Evolutionary conservation across 1,140 invertebrate species (phyloP).

Genomic region (Bathynomus jamesi): DNA sequence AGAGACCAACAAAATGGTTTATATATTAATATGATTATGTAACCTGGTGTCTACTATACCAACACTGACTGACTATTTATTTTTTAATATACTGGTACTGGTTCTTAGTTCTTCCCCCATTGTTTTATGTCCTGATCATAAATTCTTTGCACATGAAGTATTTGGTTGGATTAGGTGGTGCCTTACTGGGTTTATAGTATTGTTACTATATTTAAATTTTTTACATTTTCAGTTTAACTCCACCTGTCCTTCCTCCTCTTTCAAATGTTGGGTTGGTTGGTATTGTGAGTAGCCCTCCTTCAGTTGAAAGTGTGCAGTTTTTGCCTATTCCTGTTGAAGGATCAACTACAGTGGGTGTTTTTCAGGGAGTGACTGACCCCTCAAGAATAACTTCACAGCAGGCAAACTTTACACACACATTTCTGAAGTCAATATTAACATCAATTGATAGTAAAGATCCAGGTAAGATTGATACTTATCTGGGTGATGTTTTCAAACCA

Average conservation of each 20-base stretch:
- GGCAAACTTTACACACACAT: conserved; percentile 55
- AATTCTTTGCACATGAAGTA: no score
- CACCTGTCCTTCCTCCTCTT: neutral
- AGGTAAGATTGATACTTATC: conserved; percentile 48
- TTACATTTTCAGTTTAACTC: neutral
- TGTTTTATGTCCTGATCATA: no score
- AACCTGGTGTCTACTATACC: no score
- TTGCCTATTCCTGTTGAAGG: neutral
- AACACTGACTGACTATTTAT: no score
- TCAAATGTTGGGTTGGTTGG: neutral
- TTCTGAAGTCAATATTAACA: conserved; percentile 56
- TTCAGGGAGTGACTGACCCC: neutral
- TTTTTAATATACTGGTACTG: no score
- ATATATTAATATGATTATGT: no score
- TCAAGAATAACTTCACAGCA: neutral
- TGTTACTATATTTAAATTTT: no score
- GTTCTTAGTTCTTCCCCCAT: no score
- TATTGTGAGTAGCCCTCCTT: neutral
- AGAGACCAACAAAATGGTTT: no score
- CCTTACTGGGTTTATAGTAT: no score
- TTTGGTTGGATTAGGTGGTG: no score
- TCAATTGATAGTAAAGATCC: conserved; percentile 57
- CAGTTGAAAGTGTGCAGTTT: neutral
- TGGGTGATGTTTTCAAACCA: no score
- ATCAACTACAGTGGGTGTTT: neutral